These are phyloP conservation scores for Halocynthia roretzi DNA, from an alignment of 23 tunicate species.

Conservation along the genomic window DNA sequence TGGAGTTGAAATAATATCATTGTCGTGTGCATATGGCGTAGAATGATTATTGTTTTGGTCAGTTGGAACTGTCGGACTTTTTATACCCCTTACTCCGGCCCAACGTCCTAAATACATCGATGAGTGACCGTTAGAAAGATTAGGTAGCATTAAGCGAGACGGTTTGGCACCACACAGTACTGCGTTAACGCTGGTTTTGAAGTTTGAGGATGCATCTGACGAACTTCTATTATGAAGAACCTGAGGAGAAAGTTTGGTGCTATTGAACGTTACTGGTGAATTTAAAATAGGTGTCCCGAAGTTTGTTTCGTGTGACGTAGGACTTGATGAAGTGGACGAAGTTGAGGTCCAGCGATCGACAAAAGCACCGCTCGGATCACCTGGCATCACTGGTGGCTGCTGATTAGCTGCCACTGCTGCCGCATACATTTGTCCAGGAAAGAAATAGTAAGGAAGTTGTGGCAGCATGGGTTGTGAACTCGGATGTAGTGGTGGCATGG, in stretches of 20 bases:
- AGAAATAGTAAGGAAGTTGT: constrained; percentile 21
- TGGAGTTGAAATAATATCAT: constrained; percentile 11
- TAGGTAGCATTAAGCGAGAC: not conserved
- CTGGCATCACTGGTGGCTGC: not conserved
- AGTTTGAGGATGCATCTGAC: not conserved
- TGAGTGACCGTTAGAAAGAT: not conserved
- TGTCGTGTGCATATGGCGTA: constrained; percentile 8
- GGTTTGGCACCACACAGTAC: constrained; percentile 10
- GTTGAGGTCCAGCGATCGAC: constrained; percentile 5
- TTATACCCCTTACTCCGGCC: not conserved
- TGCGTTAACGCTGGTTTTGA: constrained; percentile 18
- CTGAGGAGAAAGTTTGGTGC: not conserved
- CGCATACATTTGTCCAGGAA: constrained; percentile 15
- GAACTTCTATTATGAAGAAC: not conserved
- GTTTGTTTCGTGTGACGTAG: not conserved
- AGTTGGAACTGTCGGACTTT: not conserved
- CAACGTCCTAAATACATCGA: constrained; percentile 8
- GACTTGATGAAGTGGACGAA: not conserved
- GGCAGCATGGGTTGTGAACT: constrained; percentile 21
- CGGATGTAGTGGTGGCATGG: not conserved
- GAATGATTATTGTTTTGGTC: not conserved
- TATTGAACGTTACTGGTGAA: constrained; percentile 5
- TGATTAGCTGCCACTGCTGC: constrained; percentile 12
- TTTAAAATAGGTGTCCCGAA: not conserved
- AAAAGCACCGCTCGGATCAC: not conserved